phyloP scores from a whole-genome alignment of 2,888 invertebrate species.

The Drosophila paramelanica region DNA sequence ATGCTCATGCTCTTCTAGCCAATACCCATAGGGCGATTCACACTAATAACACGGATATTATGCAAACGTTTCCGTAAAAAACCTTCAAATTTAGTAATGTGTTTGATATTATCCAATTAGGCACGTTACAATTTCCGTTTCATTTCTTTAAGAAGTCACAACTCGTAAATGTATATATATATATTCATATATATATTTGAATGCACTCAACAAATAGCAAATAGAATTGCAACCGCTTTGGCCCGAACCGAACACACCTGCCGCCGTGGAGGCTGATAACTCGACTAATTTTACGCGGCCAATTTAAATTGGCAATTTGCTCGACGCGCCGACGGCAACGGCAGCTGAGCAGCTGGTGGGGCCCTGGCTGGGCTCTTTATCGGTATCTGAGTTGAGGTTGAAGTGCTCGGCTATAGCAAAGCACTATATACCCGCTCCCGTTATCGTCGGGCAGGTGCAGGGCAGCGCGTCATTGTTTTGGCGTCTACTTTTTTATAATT shows the following conservation, averaged over 20 bases:
- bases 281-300: constrained; percentile 84
- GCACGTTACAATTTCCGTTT: constrained; percentile 66
- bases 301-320: constrained; percentile 85
- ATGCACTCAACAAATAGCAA: not conserved
- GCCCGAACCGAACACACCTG: constrained; percentile 76
- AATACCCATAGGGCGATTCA: not conserved
- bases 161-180: no score
- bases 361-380: constrained; percentile 49
- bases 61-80: constrained; percentile 33
- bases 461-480: constrained; percentile 65
- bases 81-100: not conserved
- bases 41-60: constrained; percentile 16
- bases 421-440: constrained; percentile 9
- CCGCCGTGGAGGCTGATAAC: constrained; percentile 83
- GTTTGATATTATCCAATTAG: constrained; percentile 15
- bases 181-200: no score
- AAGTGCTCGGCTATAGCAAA: constrained; percentile 41
- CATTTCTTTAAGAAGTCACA: constrained; percentile 18
- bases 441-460: constrained; percentile 61
- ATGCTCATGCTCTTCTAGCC: constrained; percentile 9
- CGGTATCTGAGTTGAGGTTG: constrained; percentile 55
- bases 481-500: constrained; percentile 20
- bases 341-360: constrained; percentile 39
- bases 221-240: constrained; percentile 2
- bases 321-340: constrained; percentile 37